phyloP scores from a whole-genome alignment of 2,888 invertebrate species.

The Agrilus mali region DNA sequence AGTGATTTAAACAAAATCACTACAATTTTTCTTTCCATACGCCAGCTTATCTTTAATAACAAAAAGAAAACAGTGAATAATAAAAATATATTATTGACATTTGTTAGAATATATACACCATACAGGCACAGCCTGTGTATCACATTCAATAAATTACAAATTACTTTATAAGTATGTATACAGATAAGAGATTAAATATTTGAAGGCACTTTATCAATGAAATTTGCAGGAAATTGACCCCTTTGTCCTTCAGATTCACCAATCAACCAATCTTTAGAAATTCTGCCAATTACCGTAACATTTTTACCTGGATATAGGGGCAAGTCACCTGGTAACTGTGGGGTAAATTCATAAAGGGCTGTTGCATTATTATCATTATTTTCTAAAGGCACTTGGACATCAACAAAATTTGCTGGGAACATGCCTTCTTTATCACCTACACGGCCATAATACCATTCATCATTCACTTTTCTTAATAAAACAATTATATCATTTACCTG shows the following conservation, averaged over 20 bases:
- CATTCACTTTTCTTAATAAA: constrained; percentile 55
- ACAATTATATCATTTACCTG: constrained; percentile 63
- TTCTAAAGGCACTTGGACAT: constrained; percentile 57
- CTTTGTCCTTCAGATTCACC: constrained; percentile 53
- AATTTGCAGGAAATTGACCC: constrained; percentile 72
- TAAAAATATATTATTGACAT: too few relatives aligned
- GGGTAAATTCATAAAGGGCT: constrained; percentile 61
- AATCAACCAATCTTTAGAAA: constrained; percentile 67
- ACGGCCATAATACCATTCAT: constrained; percentile 71
- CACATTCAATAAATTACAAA: background rate
- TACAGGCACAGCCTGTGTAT: too few relatives aligned
- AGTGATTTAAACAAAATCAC: too few relatives aligned
- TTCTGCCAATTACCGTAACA: constrained; percentile 51
- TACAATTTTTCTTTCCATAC: too few relatives aligned
- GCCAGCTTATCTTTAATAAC: too few relatives aligned
- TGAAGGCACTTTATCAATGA: constrained; percentile 48
- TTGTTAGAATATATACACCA: too few relatives aligned
- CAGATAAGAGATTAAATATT: constrained; percentile 23
- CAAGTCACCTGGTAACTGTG: constrained; percentile 32
- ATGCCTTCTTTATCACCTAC: constrained; percentile 55
- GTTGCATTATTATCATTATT: constrained; percentile 39
- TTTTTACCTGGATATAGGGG: constrained; percentile 31
- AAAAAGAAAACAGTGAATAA: too few relatives aligned
- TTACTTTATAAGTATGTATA: background rate
- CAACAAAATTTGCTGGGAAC: constrained; percentile 70